Base-by-base conservation (phyloP, 1,140 invertebrate species). In the Leptinotarsa lineolata region DNA sequence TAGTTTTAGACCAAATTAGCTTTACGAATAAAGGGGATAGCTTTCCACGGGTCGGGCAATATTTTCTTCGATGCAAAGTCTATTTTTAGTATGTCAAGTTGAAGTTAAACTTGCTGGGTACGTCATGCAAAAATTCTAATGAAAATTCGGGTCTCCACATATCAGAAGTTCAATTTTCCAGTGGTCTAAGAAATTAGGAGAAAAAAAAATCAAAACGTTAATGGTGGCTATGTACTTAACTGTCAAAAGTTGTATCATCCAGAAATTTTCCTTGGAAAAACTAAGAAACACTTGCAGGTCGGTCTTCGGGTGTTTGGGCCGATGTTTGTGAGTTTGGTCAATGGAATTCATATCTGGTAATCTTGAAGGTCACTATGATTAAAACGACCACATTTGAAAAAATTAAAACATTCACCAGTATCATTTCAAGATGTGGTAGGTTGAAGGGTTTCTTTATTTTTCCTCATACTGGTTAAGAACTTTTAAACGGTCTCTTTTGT, bases 141-240 rank as follows among this genome's bases (percentile, higher is more conserved):
- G n/a, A 54, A 54, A 39, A 39, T 39, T 39, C 16, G 4, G 48
- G 48, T 54, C 48, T 54, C 48, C 48, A 54, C 48, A 54, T 54
- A 54, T 54, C 48, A 54, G 15, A 4, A 4, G n/a, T 18, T 54
- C 48, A 54, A 54, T 54, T 54, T n/a, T 54, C n/a, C 48, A 15
- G 48, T 54, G 48, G 48, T 16, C 16, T 54, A 54, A 54, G 48
- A 54, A 16, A 54, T 54, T 54, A 39, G 3, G 16, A 54, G 48
- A 54, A 54, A 16, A 54, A 16, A 48, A 54, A 54, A 54, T 54
- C 48, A 54, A 54, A 54, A 54, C 16, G 15, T 54, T 54, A 18
- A 54, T 54, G 48, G n/a, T 54, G 48, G 48, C 48, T 54, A 54
- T 54, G 48, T 54, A 54, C 48, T 54, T 54, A 54, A 54, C n/a